Evolutionary conservation across 1,140 invertebrate species (phyloP).

Genomic region (Drosophila baimaii): DNA sequence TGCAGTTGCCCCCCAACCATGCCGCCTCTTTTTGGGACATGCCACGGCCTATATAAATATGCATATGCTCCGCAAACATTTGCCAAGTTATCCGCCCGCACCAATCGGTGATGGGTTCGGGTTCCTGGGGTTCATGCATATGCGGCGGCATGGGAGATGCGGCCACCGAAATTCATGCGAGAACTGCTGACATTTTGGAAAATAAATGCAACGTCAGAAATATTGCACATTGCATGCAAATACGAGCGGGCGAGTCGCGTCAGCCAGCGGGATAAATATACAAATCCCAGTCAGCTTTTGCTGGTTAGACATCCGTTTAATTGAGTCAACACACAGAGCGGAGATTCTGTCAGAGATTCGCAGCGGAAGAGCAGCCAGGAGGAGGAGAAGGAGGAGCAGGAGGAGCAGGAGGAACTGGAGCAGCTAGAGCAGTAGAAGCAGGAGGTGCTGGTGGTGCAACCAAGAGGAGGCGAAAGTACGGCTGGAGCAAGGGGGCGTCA

Average conservation of each 20-base stretch:
- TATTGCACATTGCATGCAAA: slow-evolving; percentile 76
- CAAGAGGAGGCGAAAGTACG: neutral
- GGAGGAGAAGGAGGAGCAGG: neutral
- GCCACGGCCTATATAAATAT: slow-evolving; percentile 74
- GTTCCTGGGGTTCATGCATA: slow-evolving; percentile 3
- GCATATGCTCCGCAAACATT: slow-evolving; percentile 76
- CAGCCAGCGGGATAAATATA: slow-evolving; percentile 67
- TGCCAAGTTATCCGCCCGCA: slow-evolving; percentile 52
- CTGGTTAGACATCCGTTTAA: slow-evolving; percentile 74
- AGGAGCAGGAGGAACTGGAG: neutral
- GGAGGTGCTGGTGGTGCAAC: neutral
- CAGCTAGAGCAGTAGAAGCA: neutral
- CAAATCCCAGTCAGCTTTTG: slow-evolving; percentile 55
- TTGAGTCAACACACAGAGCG: slow-evolving; percentile 69
- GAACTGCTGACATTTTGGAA: slow-evolving; percentile 75
- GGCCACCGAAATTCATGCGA: slow-evolving; percentile 67
- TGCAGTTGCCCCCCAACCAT: slow-evolving; percentile 5
- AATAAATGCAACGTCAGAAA: slow-evolving; percentile 77
- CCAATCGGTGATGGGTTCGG: neutral
- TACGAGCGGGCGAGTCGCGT: slow-evolving; percentile 46
- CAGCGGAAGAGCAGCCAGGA: neutral
- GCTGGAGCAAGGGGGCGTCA: slow-evolving; percentile 37
- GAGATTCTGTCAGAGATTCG: slow-evolving; percentile 18
- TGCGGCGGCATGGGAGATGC: neutral
- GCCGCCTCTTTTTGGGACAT: slow-evolving; percentile 17